Evolutionary conservation across 2,113 vertebrate genomes (phyloP), one percentile per base, ranked within the genome.

Genomic region (Hippopotamus amphibius): DNA sequence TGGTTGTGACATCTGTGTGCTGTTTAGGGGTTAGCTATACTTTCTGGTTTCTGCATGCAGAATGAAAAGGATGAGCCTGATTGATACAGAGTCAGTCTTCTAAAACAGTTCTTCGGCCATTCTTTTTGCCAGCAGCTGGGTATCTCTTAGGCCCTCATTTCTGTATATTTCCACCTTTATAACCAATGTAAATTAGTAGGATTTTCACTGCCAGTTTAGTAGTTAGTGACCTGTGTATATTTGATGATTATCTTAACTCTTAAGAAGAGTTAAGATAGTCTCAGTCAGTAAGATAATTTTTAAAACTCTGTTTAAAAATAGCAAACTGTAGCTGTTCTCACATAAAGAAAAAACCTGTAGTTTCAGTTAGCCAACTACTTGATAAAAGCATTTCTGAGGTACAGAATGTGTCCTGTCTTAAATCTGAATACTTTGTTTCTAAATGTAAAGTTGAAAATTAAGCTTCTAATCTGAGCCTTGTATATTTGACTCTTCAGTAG

Each of bases 391-490:
- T 84, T 65, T 83, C 28, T 88, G 59, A 65, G 16, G 33, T 68
- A 80, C 55, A 76, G 46, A 89, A 33, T 66, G 3, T 83, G 43
- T 72, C 19, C 37, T 57, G 0, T 66, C 48, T 92, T 88, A 83
- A 68, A 84, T 59, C 13, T 86, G n/a, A 90, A 74, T 68, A 61
- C 50, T 72, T 76, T 57, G 15, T 90, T 95, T 93, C 50, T 90
- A 57, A 74, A 55, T 21, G 19, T 59, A 33, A 92, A 82, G 22
- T 76, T 26, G 28, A 61, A 88, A 95, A 84, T 66, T 84, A 33
- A n/a, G 15, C 30, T 77, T 72, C 37, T 76, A 66, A 11, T 15
- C 21, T 71, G 48, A 90, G 41, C 17, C 48, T 80, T 50, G 3
- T 79, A 6, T 93, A 17, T 63, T 88, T 71, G 28, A 55, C 7